phyloP scores from a whole-genome alignment of 37 sponge, comb jelly and placozoan species.

The Dysidea cf. avara region DNA sequence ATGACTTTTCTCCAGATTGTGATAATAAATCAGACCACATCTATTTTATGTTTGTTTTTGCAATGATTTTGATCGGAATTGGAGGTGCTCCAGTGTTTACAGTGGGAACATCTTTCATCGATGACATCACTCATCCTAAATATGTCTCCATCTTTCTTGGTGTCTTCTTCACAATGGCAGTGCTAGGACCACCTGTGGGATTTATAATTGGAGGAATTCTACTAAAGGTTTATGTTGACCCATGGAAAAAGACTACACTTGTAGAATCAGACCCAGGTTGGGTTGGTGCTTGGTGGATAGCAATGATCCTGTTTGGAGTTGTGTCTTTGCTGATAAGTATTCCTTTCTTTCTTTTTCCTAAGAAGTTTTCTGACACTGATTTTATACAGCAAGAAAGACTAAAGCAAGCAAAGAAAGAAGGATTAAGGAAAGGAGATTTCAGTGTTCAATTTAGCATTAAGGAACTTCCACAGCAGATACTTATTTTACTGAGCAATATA shows the following conservation, averaged over 20 bases:
- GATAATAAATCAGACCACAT: neutral
- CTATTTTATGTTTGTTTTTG: slow-evolving; percentile 73
- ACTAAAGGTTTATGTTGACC: too few species aligned
- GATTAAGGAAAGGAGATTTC: neutral
- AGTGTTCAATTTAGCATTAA: slow-evolving; percentile 12
- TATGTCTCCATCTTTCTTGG: slow-evolving; percentile 68
- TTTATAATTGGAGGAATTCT: slow-evolving; percentile 63
- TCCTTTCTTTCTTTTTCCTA: slow-evolving; percentile 79
- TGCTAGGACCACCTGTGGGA: slow-evolving; percentile 76
- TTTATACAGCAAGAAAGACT: slow-evolving; percentile 24
- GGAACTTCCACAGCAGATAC: slow-evolving; percentile 51
- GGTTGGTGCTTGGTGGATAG: too few species aligned
- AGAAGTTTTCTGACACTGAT: slow-evolving; percentile 44
- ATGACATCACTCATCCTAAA: slow-evolving; percentile 73
- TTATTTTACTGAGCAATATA: slow-evolving; percentile 6
- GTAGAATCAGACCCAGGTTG: slow-evolving; percentile 59
- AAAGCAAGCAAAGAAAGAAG: slow-evolving; percentile 6
- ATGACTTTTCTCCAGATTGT: slow-evolving; percentile 18
- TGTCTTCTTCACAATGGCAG: slow-evolving; percentile 33
- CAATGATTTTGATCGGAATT: slow-evolving; percentile 64
- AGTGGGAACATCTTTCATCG: slow-evolving; percentile 66
- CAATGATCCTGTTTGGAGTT: slow-evolving; percentile 49
- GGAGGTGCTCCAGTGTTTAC: slow-evolving; percentile 82
- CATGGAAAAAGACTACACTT: slow-evolving; percentile 47
- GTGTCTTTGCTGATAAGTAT: slow-evolving; percentile 39